These are phyloP conservation scores for Lamprologus speciosus DNA, from an alignment of 2,113 vertebrate genomes.

Conservation along the genomic window DNA sequence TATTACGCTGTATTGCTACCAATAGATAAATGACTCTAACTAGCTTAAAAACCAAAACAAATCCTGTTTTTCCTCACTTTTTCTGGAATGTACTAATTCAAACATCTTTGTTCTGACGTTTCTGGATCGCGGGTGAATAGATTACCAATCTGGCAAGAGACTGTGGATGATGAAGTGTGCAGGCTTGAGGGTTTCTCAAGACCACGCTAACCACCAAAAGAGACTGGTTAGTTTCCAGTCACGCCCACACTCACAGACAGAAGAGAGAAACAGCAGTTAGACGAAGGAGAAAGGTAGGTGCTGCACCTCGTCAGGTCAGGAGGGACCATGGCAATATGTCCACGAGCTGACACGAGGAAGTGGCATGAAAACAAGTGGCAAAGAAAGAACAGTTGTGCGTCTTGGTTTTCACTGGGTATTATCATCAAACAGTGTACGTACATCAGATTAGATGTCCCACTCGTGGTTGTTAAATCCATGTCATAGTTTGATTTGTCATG, in stretches of 20 bases:
- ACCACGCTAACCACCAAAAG: not conserved
- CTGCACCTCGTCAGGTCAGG: not conserved
- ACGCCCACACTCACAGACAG: not conserved
- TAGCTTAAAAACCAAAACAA: not conserved
- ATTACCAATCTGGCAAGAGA: not conserved
- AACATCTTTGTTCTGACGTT: not conserved
- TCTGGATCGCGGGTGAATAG: accelerated
- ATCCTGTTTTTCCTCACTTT: not conserved
- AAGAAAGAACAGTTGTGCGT: not conserved
- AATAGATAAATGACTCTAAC: not conserved
- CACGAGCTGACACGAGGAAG: not conserved
- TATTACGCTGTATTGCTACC: not conserved
- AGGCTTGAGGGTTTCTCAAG: not conserved
- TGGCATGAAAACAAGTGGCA: not conserved
- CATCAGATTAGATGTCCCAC: not conserved
- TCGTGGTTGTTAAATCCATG: not conserved
- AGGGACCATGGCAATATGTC: not conserved
- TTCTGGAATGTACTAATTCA: not conserved
- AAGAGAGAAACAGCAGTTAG: not conserved
- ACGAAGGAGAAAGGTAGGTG: too few species aligned
- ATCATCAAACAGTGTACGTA: not conserved
- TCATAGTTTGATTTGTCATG: not conserved
- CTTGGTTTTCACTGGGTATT: not conserved
- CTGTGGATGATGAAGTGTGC: not conserved
- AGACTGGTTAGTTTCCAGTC: not conserved